These are phyloP conservation scores for Anthrax anthrax DNA, from an alignment of 2,888 invertebrate species.

Conservation along the genomic window DNA sequence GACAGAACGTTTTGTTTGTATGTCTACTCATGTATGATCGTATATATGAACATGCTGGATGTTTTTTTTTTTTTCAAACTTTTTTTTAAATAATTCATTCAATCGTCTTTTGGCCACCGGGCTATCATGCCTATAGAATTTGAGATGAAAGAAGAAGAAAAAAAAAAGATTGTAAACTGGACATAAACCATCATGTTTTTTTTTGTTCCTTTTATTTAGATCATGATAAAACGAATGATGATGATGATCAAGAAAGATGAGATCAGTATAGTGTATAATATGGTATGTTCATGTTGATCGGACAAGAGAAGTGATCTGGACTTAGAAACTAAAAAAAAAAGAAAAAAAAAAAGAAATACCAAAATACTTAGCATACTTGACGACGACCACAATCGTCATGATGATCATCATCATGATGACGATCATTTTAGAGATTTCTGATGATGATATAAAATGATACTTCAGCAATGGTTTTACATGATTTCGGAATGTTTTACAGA, in stretches of 20 bases:
- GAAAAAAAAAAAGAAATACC: not conserved
- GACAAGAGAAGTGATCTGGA: not conserved
- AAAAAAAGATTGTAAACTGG: not conserved
- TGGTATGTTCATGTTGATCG: not conserved
- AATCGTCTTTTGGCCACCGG: not conserved
- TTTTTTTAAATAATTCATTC: not conserved
- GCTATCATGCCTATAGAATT: not conserved
- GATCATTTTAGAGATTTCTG: not conserved
- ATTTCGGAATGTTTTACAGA: not conserved
- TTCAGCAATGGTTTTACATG: not conserved
- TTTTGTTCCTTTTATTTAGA: not conserved
- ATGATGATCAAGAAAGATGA: too few relatives aligned
- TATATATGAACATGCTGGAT: too few relatives aligned
- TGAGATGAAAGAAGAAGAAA: too few relatives aligned
- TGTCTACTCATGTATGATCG: not conserved
- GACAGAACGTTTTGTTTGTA: constrained; percentile 11
- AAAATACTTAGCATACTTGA: not conserved
- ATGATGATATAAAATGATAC: not conserved
- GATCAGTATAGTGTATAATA: not conserved
- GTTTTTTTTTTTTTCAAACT: too few relatives aligned
- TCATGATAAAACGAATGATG: not conserved
- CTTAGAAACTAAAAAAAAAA: not conserved
- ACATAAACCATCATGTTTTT: not conserved
- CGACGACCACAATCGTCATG: not conserved
- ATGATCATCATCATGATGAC: not conserved